A percentile compares a stretch with the other conserved stretches of the same genome.
These are phyloP conservation scores for Calyptomena viridis DNA, from an alignment of 2,113 vertebrate genomes.

Conservation along the genomic window DNA sequence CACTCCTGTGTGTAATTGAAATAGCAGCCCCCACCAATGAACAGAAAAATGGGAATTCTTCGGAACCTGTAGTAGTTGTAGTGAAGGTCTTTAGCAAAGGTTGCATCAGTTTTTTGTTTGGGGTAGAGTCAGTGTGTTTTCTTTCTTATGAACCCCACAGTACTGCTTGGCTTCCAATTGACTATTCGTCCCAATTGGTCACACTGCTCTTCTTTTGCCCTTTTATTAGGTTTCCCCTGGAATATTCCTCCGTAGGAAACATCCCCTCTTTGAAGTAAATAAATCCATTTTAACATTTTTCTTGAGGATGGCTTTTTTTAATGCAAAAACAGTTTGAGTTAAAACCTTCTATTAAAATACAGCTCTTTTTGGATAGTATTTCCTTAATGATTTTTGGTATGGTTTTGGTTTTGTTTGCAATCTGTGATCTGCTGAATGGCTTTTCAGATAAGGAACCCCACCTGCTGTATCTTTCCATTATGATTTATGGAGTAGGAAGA, in stretches of 20 bases:
- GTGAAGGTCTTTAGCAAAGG: not conserved
- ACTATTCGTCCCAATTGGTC: not conserved
- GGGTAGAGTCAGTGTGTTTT: not conserved
- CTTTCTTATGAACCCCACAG: not conserved
- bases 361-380: accelerated
- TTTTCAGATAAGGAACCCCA: not conserved
- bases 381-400: not conserved
- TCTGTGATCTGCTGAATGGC: not conserved
- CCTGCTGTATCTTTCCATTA: not conserved
- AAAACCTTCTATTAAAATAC: not conserved
- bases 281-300: not conserved
- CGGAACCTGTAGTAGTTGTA: not conserved
- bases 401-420: not conserved
- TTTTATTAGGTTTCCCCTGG: not conserved
- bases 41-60: not conserved
- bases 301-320: not conserved
- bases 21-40: not conserved
- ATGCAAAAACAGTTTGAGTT: not conserved
- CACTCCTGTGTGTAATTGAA: not conserved
- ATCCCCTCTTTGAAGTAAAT: not conserved
- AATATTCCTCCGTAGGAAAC: not conserved
- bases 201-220: not conserved
- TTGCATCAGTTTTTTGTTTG: not conserved
- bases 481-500: not conserved
- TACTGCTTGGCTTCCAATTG: not conserved